Base-by-base conservation (phyloP, 2,113 vertebrate species). In the Esox niger region DNA sequence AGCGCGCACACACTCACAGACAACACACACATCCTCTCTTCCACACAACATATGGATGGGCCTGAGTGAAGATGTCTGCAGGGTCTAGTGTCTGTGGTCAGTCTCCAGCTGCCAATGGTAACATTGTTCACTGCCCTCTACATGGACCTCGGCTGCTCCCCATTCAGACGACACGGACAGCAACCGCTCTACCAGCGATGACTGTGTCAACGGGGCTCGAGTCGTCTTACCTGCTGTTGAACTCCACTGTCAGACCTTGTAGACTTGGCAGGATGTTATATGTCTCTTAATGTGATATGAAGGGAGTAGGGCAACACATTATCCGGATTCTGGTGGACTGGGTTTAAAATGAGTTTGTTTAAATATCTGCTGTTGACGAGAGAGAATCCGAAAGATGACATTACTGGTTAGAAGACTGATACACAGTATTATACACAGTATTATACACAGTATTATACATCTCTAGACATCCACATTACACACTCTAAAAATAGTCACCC, bases 321-420 rank as follows among this genome's bases (percentile, higher is more conserved):
- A n/a, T n/a, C n/a, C 11, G 32, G 9, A 61, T 32, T 55, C 21
- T 11, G 64, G 62, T 62, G 56, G 69, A 65, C 63, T 76, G 32
- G 69, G 43, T 65, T 70, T 75, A 26, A 56, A 26, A 31, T 55
- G 55, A 57, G 10, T 11, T 6, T 31, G 17, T 33, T 23, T 33
- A 54, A 21, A 52, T 21, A 25, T 61, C 23, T 69, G 64, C 46
- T 38, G 6, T 57, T 15, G 11, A 13, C 52, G 21, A 20, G 65
- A 21, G 47, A 32, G 60, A 30, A 47, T 38, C 29, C 43, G 21
- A 38, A 35, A 17, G 21, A n/a, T 43, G 21, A 54, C 23, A 56
- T 29, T 6, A 6, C 32, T 25, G n/a, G n/a, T n/a, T n/a, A n/a
- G n/a, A n/a, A n/a, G n/a, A n/a, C n/a, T n/a, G 61, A 21, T 10